Conservation (phyloP, 2,113 vertebrate genomes). For the Hippoglossus stenolepis region DNA sequence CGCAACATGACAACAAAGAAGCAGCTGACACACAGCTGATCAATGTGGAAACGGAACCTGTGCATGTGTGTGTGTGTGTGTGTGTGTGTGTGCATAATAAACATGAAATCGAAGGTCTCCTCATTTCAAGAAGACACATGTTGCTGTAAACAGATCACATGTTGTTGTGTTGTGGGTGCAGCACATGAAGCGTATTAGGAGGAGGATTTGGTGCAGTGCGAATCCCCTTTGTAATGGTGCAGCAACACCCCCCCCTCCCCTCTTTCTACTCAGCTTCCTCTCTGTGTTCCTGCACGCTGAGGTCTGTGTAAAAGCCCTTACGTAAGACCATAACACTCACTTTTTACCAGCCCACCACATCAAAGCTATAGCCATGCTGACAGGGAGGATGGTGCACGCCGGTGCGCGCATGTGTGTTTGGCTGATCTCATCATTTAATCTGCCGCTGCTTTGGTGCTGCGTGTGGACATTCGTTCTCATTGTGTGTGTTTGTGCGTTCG, state of each 20-base stretch:
- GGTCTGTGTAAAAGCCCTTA: slow-evolving; percentile 82
- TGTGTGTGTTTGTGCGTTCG: slow-evolving; percentile 20
- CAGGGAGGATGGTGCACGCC: slow-evolving; percentile 33
- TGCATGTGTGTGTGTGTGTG: slow-evolving; percentile 21
- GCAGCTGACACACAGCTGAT: slow-evolving; percentile 39
- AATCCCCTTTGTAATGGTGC: slow-evolving; percentile 79
- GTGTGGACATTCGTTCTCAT: slow-evolving; percentile 18
- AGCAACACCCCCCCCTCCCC: slow-evolving; percentile 53
- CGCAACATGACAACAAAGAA: slow-evolving; percentile 28
- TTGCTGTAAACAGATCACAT: slow-evolving; percentile 38
- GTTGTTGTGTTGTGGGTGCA: slow-evolving; percentile 48
- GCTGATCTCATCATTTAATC: slow-evolving; percentile 66
- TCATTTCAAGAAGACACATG: slow-evolving; percentile 44
- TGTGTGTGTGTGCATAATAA: slow-evolving; percentile 34
- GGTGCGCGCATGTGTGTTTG: slow-evolving; percentile 10
- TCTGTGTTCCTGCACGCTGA: slow-evolving; percentile 58
- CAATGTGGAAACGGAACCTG: slow-evolving; percentile 22
- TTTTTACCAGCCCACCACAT: slow-evolving; percentile 62
- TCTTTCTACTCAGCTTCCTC: slow-evolving; percentile 38
- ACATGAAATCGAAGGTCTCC: slow-evolving; percentile 28
- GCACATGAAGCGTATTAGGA: slow-evolving; percentile 42
- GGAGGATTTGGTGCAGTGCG: slow-evolving; percentile 82
- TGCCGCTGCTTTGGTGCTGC: slow-evolving; percentile 32
- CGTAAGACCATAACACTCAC: slow-evolving; percentile 76
- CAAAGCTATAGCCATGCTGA: slow-evolving; percentile 61